A percentile compares a stretch with the other conserved stretches of the same genome.
phyloP scores from a whole-genome alignment of 2,113 vertebrate species.

The Zosterops pallidus region DNA sequence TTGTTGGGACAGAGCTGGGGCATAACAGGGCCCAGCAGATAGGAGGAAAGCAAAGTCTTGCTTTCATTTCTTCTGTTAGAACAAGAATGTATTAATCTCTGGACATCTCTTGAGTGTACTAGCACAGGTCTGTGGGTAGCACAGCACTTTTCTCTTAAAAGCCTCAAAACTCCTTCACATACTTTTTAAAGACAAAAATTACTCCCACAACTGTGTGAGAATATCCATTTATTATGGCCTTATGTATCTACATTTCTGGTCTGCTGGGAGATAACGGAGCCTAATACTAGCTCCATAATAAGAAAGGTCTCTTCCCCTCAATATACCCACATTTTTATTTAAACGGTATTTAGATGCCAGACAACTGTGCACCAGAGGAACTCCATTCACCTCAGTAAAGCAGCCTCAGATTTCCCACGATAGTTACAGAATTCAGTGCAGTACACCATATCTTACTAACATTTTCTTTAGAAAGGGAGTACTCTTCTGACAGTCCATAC shows the following conservation, averaged over 20 bases:
- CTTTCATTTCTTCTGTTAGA: not conserved
- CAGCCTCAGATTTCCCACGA: not conserved
- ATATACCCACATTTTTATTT: not conserved
- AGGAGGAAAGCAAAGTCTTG: not conserved
- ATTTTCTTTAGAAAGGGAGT: not conserved
- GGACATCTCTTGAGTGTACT: not conserved
- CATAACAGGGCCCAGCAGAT: not conserved
- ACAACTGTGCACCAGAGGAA: not conserved
- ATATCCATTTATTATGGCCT: not conserved
- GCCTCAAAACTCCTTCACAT: not conserved
- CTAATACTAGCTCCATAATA: not conserved
- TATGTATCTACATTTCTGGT: not conserved
- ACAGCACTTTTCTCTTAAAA: not conserved
- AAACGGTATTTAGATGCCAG: not conserved
- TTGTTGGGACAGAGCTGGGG: not conserved
- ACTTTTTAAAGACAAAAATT: not conserved
- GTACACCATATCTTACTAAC: not conserved
- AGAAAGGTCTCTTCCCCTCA: not conserved
- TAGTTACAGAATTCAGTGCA: not conserved
- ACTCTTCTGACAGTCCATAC: not conserved
- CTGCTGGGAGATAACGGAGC: not conserved
- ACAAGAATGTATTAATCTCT: not conserved
- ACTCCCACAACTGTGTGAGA: not conserved
- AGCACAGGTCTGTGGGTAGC: not conserved
- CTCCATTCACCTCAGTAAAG: not conserved